phyloP scores from a whole-genome alignment of 2,888 invertebrate genomes.

The Trissolcus japonicus region DNA sequence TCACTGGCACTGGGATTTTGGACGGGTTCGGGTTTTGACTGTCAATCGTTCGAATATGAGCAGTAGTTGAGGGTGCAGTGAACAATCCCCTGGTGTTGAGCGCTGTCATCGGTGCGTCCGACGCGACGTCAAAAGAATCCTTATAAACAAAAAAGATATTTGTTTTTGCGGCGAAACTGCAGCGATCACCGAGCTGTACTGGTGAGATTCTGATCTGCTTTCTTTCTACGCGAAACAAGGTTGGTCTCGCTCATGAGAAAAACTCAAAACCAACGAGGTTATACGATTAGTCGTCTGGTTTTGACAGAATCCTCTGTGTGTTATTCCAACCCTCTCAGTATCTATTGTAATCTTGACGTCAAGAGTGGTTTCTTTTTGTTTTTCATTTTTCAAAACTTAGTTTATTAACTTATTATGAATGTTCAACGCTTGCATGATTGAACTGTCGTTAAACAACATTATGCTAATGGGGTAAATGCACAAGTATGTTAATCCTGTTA shows the following conservation, averaged over 20 bases:
- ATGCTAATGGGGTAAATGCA: constrained; percentile 4
- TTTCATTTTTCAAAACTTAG: no score
- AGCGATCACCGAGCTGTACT: constrained; percentile 1
- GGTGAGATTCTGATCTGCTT: constrained; percentile 13
- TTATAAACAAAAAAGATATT: not conserved
- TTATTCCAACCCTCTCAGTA: no score
- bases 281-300: no score
- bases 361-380: no score
- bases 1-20: no score
- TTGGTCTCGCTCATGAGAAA: not conserved
- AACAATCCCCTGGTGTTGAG: not conserved
- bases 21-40: not conserved
- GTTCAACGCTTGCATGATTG: not conserved
- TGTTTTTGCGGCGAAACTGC: constrained; percentile 3
- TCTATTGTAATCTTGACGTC: no score
- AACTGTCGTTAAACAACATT: not conserved
- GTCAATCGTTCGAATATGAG: not conserved
- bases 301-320: not conserved
- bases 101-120: constrained; percentile 19
- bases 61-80: constrained; percentile 3
- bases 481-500: constrained; percentile 26
- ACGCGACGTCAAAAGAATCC: constrained; percentile 12
- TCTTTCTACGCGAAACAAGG: constrained; percentile 17
- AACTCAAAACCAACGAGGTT: no score
- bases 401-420: not conserved